Evolutionary conservation across 2,888 invertebrate genomes (phyloP).

Genomic region (Nomada lathburiana): DNA sequence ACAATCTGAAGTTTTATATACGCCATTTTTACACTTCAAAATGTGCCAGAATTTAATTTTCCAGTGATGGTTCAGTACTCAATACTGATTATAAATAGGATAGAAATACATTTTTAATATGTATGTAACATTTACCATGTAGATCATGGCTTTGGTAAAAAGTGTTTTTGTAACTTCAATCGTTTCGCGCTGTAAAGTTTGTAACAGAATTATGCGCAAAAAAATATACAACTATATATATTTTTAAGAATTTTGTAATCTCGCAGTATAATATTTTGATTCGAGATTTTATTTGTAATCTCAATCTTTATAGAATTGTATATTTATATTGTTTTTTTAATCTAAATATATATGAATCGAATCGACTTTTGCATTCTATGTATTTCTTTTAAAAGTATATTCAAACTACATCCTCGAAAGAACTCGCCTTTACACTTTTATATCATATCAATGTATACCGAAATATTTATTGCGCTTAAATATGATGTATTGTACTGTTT

Average conservation of each 20-base stretch:
- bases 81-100: conserved; percentile 14
- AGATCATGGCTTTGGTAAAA: conserved; percentile 38
- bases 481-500: conserved; percentile 37
- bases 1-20: conserved; percentile 4
- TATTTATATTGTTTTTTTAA: conserved; percentile 35
- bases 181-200: conserved; percentile 16
- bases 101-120: conserved; percentile 47
- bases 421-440: conserved; percentile 42
- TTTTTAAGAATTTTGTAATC: conserved; percentile 41
- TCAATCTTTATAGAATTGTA: conserved; percentile 27
- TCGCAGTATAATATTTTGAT: conserved; percentile 33
- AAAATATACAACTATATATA: conserved; percentile 22
- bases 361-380: conserved; percentile 30
- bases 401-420: neutral
- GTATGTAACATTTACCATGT: conserved; percentile 42
- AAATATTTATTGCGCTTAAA: conserved; percentile 42
- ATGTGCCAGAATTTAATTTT: conserved; percentile 54
- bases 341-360: conserved; percentile 32
- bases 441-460: conserved; percentile 32
- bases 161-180: conserved; percentile 28
- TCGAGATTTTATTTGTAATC: conserved; percentile 34
- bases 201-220: conserved; percentile 13
- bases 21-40: conserved; percentile 34
- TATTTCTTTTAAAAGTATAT: conserved; percentile 28
- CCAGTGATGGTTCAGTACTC: conserved; percentile 16